Evolutionary conservation across 1,140 invertebrate species (phyloP), one percentile per base, ranked within the genome.

Genomic region (Drosophila dunni): DNA sequence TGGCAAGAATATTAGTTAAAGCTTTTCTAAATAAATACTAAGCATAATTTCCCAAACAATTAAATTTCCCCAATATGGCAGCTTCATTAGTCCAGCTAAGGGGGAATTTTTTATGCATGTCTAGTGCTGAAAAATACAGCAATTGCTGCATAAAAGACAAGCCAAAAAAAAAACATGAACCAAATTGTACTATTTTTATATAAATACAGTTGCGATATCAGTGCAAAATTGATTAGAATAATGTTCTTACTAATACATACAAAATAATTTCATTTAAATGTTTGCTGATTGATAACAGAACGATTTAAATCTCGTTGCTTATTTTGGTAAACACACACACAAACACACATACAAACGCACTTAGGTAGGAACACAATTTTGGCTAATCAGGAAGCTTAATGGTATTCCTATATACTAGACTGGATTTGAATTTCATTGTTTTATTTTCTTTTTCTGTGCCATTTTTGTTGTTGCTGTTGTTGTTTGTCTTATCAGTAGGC

Each of bases 341-440:
- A 29, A 24, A 24, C 24, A 3, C 24, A 29, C 24, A 29, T 29
- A 29, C 24, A 29, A 4, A 29, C 4, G 24, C 24, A 6, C 6
- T 29, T 48, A 62, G n/a, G n/a, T 60, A 13, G 29, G 44, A 48
- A 53, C 34, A 48, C 17, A 34, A n/a, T 53, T 53, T 42, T 46
- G 44, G 53, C 64, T 50, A 68, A 68, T 67, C 64, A 15, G 56
- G 13, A 24, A 48, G 54, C 17, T 33, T 51, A 40, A 40, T 56
- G 24, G 24, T 29, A 29, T 29, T 29, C 15, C 2, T 33, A 51
- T 42, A 53, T 17, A 40, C 20, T 51, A 45, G 40, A 40, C 15
- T 54, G 13, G 38, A 54, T 54, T 65, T 54, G 9, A 44, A 65
- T 54, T 65, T 42, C 40, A 54, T 65, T 64, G 48, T 64, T 42